Evolutionary conservation across 2,888 invertebrate genomes (phyloP).

Genomic region (Fragum sueziense): DNA sequence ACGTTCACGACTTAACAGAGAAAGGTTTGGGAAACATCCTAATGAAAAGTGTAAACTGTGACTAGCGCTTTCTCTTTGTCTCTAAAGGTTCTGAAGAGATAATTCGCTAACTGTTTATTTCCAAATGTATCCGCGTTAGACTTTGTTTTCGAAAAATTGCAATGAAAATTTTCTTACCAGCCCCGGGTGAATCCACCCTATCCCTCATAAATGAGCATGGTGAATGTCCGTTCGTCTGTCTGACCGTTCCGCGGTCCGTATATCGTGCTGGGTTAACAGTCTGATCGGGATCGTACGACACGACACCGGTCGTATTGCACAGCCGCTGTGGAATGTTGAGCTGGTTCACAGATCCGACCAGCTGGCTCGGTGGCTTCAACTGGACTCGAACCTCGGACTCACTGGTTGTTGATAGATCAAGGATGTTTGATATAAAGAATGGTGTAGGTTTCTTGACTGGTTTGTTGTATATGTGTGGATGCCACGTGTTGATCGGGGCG

Average conservation of each 20-base stretch:
- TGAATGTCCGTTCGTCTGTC: slow-evolving; percentile 31
- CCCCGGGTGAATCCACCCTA: slow-evolving; percentile 50
- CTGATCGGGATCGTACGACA: not conserved
- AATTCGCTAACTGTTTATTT: too few relatives aligned
- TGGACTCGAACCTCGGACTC: slow-evolving; percentile 3
- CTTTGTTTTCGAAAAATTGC: too few relatives aligned
- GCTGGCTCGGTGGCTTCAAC: not conserved
- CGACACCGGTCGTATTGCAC: not conserved
- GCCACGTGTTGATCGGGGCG: slow-evolving; percentile 86
- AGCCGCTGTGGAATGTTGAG: slow-evolving; percentile 13
- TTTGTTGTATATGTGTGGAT: slow-evolving; percentile 93
- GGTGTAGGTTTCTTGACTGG: slow-evolving; percentile 92
- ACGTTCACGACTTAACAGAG: too few relatives aligned
- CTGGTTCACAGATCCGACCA: not conserved
- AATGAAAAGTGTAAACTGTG: too few relatives aligned
- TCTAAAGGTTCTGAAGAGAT: too few relatives aligned
- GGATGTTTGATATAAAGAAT: slow-evolving; percentile 93
- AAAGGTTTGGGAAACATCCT: too few relatives aligned
- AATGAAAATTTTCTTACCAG: slow-evolving; percentile 43
- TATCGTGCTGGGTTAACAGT: slow-evolving; percentile 25
- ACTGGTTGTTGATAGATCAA: slow-evolving; percentile 85
- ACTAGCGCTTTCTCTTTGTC: too few relatives aligned
- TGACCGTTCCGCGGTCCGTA: slow-evolving; percentile 20
- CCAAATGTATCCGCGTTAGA: too few relatives aligned
- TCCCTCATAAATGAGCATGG: slow-evolving; percentile 54